Percentiles rank a stretch among this genome's conserved stretches.
These are phyloP conservation scores for Saimiri boliviensis DNA, from an alignment of 2,113 vertebrate genomes.

Conservation along the genomic window DNA sequence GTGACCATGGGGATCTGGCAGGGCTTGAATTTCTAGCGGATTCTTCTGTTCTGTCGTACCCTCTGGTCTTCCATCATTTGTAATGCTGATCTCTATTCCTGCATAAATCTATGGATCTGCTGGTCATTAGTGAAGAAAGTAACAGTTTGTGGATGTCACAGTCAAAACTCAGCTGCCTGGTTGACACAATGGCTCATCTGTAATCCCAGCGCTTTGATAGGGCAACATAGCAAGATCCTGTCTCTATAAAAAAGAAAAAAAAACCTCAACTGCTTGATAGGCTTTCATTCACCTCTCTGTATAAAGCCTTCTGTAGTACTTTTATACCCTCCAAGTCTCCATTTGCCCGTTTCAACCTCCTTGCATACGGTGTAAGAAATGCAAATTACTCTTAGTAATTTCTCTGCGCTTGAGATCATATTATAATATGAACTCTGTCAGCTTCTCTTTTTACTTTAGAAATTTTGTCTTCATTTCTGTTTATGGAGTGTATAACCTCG, in stretches of 20 bases:
- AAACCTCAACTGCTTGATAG: not conserved
- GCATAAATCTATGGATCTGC: not conserved
- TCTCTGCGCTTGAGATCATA: not conserved
- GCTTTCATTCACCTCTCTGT: not conserved
- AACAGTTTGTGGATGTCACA: not conserved
- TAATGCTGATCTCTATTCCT: not conserved
- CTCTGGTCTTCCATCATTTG: not conserved
- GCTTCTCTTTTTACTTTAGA: not conserved
- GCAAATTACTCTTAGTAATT: not conserved
- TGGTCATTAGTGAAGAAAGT: not conserved
- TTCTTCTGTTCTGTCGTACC: not conserved
- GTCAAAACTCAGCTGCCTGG: not conserved
- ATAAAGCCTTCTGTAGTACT: not conserved
- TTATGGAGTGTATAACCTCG: not conserved
- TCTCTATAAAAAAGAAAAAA: too few relatives aligned
- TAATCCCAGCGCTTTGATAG: too few relatives aligned
- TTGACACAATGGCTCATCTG: too few relatives aligned
- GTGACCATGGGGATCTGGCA: not conserved
- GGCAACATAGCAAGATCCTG: too few relatives aligned
- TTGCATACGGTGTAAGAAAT: not conserved
- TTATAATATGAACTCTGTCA: not conserved
- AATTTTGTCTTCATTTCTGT: not conserved
- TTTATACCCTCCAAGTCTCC: not conserved
- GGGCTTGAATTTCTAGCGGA: not conserved
- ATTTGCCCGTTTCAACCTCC: not conserved